Evolutionary conservation across 64 coral and sea anemone species (phyloP), one percentile per base, ranked within the genome.

Genomic region (Pachyseris speciosa): DNA sequence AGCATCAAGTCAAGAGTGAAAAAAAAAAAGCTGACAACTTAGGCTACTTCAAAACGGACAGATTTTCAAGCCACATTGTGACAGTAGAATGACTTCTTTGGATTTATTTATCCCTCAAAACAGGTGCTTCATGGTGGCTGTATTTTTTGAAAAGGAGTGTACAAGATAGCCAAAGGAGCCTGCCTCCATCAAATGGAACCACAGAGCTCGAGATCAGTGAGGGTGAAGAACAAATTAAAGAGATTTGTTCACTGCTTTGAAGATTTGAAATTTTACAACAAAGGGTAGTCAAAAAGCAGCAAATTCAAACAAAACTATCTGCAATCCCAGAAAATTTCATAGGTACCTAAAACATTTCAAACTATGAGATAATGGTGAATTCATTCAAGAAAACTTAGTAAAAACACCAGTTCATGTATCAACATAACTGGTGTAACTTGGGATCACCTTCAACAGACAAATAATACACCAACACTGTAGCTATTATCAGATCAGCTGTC

Each of bases 41-140:
- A 37, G 7, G 1, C 2, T 65, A 65, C 25, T 22, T 37, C 9
- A 40, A 22, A 38, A 34, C 1, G 28, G 31, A 57, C 47, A 34
- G 3, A 36, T 36, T 57, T 79, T 57, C 17, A n/a, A 28, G 33
- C 16, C 3, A 31, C 37, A 25, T 15, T 20, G 27, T 26, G 53
- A 37, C 6, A 81, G 16, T 25, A n/a, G 3, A 26, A 81, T 40
- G 4, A 16, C 16, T 40, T 39, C 20, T 81, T 81, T 27, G 9
- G 24, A 74, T 26, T 74, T 45, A 16, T 19, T 74, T 74, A 20
- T n/a, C 7, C 13, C 4, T 2, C 8, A 9, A 60, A 12, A 37
- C 77, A 61, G 77, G 77, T 81, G 77, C 9, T 42, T 36, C 63
- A 81, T 81, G 77, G 77, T 81, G 77, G 77, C 50, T 22, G 12